Evolutionary conservation across 2,888 invertebrate species (phyloP), one percentile per base, ranked within the genome.

Genomic region (Empis stercorea): DNA sequence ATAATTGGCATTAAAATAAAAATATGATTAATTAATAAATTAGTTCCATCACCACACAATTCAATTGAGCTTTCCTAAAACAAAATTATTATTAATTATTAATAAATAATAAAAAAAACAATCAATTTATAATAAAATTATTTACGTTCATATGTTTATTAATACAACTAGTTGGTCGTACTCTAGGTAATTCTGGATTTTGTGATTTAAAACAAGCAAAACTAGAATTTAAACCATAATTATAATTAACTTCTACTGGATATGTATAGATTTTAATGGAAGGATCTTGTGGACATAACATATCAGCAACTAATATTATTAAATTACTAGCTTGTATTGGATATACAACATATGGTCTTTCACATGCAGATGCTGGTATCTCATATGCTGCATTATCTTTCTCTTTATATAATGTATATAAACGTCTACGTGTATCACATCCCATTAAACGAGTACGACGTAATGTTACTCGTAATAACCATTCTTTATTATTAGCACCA

Each of bases 371-470:
- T 51, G 68, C 65, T 54, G 66, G 65, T 59, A 64, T 66, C 60
- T 66, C 67, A 60, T 66, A 66, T 64, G 75, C 58, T 72, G 65
- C 62, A 70, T 76, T 61, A 64, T 75, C 58, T 71, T 73, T 62
- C 68, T 67, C 78, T 60, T 59, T 76, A 71, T 59, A 61, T 34
- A 69, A 53, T 7, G 63, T 64, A 61, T 76, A 79, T 3, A 79
- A 63, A 42, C 66, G 72, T 61, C 77, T 73, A 64, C 86, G 80
- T 63, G 87, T 76, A 64, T 92, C 92, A 64, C 92, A 93, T 5
- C 89, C 84, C 47, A 86, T 83, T 1, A 87, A 87, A 40, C 84
- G 74, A 0, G 91, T 91, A 59, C 87, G 74, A 55, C 81, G 82
- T 57, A 87, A 79, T 44, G 80, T 71, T 2, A 84, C 76, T 10